A percentile compares a stretch with the other conserved stretches of the same genome.
phyloP scores from a whole-genome alignment of 2,113 vertebrate genomes.

The Diadophis punctatus region DNA sequence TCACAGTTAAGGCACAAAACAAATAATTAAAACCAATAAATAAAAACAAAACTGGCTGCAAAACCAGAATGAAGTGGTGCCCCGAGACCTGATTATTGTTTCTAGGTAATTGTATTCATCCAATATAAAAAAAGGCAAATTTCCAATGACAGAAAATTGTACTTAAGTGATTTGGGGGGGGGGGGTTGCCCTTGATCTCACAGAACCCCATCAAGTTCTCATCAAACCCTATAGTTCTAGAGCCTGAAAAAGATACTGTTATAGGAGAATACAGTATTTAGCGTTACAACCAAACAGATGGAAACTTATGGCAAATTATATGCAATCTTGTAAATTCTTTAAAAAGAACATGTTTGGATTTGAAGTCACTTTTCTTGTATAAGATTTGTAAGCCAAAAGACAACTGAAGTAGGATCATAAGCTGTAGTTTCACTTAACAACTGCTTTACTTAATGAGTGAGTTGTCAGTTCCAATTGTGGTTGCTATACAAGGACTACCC shows the following conservation, averaged over 20 bases:
- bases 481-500: background rate
- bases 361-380: background rate
- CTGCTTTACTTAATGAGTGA: background rate
- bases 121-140: background rate
- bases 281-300: background rate
- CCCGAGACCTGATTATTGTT: background rate
- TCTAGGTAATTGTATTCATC: background rate
- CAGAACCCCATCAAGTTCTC: background rate
- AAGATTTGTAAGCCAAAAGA: background rate
- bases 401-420: background rate
- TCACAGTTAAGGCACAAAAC: constrained; percentile 25
- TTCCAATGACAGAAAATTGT: background rate
- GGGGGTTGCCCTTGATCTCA: background rate
- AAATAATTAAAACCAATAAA: background rate
- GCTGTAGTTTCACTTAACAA: background rate
- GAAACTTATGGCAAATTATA: background rate
- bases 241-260: background rate
- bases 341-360: background rate
- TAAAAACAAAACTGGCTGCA: background rate
- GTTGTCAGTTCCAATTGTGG: background rate
- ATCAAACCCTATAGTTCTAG: background rate
- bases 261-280: background rate
- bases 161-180: background rate
- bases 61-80: background rate
- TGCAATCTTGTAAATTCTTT: background rate